Evolutionary conservation across 1,140 invertebrate genomes (phyloP).

Genomic region (Argopecten irradians): DNA sequence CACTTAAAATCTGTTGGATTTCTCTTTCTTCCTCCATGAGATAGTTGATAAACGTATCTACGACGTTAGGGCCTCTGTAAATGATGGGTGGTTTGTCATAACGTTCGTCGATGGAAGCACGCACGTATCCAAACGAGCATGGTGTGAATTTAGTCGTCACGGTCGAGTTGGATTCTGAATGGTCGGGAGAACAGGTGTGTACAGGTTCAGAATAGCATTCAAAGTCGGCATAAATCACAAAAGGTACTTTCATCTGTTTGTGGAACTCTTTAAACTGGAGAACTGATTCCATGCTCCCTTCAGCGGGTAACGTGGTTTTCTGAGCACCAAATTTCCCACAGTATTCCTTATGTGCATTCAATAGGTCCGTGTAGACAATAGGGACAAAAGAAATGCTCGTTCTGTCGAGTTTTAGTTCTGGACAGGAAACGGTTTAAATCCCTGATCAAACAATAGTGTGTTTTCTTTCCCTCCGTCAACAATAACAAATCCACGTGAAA

Average conservation of each 20-base stretch:
- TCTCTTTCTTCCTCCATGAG: conserved; percentile 34
- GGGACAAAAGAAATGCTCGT: conserved; percentile 21
- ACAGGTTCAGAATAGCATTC: neutral
- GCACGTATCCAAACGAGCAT: no score
- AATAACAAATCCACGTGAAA: conserved; percentile 24
- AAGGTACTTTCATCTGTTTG: conserved; percentile 33
- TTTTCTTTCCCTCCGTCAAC: neutral
- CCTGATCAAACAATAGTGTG: conserved; percentile 20
- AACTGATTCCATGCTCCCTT: conserved; percentile 12
- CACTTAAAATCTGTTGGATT: conserved; percentile 31
- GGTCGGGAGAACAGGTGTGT: no score
- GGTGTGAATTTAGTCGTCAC: no score
- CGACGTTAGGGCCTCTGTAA: conserved; percentile 5
- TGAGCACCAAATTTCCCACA: conserved; percentile 10
- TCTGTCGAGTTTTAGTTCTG: neutral
- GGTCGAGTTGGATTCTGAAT: no score
- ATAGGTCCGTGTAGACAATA: conserved; percentile 35
- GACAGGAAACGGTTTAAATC: conserved; percentile 19
- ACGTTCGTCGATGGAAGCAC: neutral
- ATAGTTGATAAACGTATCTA: neutral
- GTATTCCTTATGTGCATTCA: neutral
- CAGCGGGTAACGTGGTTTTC: neutral
- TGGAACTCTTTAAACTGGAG: conserved; percentile 28
- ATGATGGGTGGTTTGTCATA: conserved; percentile 27
- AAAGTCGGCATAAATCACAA: conserved; percentile 31